Evolutionary conservation across 2,888 invertebrate species (phyloP).

Genomic region (Aethes cnicana): DNA sequence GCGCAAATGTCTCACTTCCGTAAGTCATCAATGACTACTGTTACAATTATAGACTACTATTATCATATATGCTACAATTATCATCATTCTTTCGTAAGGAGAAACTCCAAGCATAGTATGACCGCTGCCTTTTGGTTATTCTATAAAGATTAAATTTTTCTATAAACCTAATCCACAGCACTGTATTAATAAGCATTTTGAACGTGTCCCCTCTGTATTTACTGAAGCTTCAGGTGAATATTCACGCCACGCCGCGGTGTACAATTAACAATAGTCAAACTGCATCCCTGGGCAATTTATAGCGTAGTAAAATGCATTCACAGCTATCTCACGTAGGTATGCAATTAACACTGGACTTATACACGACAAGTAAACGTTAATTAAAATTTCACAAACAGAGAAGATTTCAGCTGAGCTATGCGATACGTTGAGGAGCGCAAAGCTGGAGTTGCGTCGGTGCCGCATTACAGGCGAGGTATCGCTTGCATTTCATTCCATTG

Average conservation of each 20-base stretch:
- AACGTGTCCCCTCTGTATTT: too few relatives aligned
- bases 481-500: background rate
- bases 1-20: too few relatives aligned
- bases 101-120: too few relatives aligned
- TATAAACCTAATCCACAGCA: too few relatives aligned
- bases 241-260: background rate
- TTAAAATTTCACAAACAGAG: conserved; percentile 15
- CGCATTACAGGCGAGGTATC: conserved; percentile 5
- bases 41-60: too few relatives aligned
- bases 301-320: conserved; percentile 11
- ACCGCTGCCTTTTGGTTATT: too few relatives aligned
- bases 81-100: too few relatives aligned
- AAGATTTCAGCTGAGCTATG: conserved; percentile 8
- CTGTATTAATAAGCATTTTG: too few relatives aligned
- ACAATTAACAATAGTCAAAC: conserved; percentile 10
- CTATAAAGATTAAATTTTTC: too few relatives aligned
- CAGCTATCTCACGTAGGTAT: conserved; percentile 11
- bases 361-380: conserved; percentile 21
- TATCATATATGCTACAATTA: too few relatives aligned
- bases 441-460: background rate
- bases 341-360: conserved; percentile 18
- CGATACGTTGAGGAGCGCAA: conserved; percentile 4
- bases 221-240: conserved; percentile 5
- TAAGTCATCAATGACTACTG: too few relatives aligned
- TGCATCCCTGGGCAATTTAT: conserved; percentile 18